A percentile compares a stretch with the other conserved stretches of the same genome.
phyloP scores from a whole-genome alignment of 2,888 invertebrate species.

The Coecobrya sp. region DNA sequence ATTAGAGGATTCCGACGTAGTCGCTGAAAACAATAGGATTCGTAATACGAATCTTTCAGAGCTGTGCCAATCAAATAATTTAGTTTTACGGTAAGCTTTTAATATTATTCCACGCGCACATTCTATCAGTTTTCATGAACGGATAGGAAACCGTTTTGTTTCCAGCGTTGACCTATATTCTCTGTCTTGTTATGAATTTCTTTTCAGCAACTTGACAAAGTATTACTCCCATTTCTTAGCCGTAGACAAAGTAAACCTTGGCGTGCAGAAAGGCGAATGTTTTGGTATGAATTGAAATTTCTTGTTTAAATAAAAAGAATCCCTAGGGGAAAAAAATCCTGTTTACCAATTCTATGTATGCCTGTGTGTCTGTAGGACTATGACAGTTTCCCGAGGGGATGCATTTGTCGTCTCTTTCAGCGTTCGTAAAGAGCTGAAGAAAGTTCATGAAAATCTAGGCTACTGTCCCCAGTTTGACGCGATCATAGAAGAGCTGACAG shows the following conservation, averaged over 20 bases:
- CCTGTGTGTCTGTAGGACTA: constrained; percentile 88
- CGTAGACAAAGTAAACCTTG: constrained; percentile 93
- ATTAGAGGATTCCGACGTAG: constrained; percentile 86
- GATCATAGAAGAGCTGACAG: constrained; percentile 91
- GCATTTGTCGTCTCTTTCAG: constrained; percentile 86
- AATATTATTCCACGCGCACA: not conserved
- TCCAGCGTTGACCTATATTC: too few species aligned
- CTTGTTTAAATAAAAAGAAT: not conserved
- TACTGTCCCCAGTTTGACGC: constrained; percentile 94
- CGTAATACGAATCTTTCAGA: constrained; percentile 83
- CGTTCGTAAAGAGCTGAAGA: constrained; percentile 83
- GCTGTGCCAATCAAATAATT: constrained; percentile 86
- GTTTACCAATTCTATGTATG: too few species aligned
- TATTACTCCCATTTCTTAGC: constrained; percentile 92
- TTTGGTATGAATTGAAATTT: constrained; percentile 89
- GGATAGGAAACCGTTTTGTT: too few species aligned
- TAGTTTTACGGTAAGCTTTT: constrained; percentile 87
- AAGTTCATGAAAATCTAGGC: constrained; percentile 88
- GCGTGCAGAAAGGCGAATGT: constrained; percentile 92
- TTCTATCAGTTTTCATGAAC: constrained; percentile 2
- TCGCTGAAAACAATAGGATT: constrained; percentile 85
- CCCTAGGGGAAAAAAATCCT: not conserved
- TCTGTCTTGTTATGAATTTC: too few species aligned
- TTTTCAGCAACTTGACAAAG: constrained; percentile 90
- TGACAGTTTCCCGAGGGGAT: constrained; percentile 88